These are phyloP conservation scores for Trochalopteron elliotii DNA, from an alignment of 2,113 vertebrate species.

Conservation along the genomic window DNA sequence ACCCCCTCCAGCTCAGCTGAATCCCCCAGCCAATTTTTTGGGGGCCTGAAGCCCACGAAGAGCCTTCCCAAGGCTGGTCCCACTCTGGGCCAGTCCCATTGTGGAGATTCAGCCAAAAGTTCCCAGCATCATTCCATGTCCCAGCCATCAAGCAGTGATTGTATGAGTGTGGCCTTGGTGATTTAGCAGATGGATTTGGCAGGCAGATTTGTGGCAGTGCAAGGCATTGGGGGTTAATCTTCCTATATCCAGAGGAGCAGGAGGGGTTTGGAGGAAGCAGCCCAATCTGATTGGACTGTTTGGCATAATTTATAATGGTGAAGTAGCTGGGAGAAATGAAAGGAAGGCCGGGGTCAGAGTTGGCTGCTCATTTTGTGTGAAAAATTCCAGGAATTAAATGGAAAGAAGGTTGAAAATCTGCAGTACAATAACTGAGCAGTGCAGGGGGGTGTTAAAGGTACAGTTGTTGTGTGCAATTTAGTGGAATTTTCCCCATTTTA, in stretches of 20 bases:
- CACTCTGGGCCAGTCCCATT: rapidly evolving
- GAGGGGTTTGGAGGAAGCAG: neutral
- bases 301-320: neutral
- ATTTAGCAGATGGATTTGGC: neutral
- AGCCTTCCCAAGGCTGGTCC: neutral
- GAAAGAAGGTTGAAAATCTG: neutral
- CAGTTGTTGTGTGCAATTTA: neutral
- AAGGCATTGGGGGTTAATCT: neutral
- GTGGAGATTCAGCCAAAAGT: neutral
- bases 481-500: neutral
- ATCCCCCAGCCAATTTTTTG: neutral
- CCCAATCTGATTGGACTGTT: neutral
- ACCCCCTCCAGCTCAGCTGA: neutral
- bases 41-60: neutral
- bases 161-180: neutral
- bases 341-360: neutral
- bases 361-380: neutral
- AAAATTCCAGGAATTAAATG: neutral
- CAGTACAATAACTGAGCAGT: neutral
- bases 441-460: neutral
- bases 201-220: neutral
- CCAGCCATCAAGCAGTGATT: neutral
- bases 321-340: neutral
- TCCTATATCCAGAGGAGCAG: neutral
- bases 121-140: rapidly evolving